A percentile compares a stretch with the other conserved stretches of the same genome.
Conservation (phyloP, 2,113 vertebrate genomes). For the Henicopernis longicauda region DNA sequence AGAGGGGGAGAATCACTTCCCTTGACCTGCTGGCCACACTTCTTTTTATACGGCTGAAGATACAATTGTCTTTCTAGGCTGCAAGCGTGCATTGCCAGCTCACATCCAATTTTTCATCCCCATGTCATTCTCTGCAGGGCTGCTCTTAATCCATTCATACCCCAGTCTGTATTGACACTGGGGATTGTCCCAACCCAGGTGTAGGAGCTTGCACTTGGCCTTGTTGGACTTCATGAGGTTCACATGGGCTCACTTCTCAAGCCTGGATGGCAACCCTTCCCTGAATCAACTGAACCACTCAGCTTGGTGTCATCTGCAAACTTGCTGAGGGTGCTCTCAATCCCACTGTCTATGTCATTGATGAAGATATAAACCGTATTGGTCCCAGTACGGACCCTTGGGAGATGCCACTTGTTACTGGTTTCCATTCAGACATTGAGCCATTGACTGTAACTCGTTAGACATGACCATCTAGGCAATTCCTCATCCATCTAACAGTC, state of each 20-base stretch:
- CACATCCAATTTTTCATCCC: neutral
- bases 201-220: neutral
- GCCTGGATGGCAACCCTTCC: neutral
- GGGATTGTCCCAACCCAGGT: neutral
- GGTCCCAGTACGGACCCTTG: neutral
- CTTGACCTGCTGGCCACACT: neutral
- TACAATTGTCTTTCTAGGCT: neutral
- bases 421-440: neutral
- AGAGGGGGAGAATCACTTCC: neutral
- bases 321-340: neutral
- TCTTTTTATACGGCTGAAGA: neutral
- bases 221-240: neutral
- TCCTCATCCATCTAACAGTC: neutral
- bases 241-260: neutral
- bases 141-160: neutral
- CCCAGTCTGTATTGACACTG: neutral
- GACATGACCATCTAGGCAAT: neutral
- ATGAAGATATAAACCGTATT: neutral
- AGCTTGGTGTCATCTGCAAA: neutral
- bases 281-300: neutral
- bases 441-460: neutral
- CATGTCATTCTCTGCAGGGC: neutral
- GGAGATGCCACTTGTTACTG: neutral
- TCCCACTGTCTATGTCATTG: neutral
- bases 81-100: rapidly evolving